Evolutionary conservation across 2,888 invertebrate genomes (phyloP), one percentile per base, ranked within the genome.

Genomic region (Hypomecis atomaria): DNA sequence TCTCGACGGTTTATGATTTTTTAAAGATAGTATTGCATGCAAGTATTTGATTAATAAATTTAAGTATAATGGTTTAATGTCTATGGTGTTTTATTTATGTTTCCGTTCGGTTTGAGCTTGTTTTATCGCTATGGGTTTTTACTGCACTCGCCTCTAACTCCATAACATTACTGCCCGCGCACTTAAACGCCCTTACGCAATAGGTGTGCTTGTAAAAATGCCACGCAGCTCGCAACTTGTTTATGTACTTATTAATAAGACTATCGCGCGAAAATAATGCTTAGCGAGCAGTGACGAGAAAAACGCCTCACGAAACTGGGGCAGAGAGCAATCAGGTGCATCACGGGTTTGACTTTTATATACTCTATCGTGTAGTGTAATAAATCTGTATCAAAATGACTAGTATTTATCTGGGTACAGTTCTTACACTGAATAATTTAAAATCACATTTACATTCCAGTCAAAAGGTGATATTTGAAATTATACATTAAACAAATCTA

Each of bases 1-100:
- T 88, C 87, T 88, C 86, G 81, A 79, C 80, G 81, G 86, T 89
- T 88, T 88, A 86, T 83, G 86, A 85, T 83, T 86, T 90, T 89
- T 87, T 86, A 85, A 85, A 53, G 55, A 77, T 85, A 83, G 81
- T 88, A 87, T 88, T 87, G 91, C 89, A 90, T 88, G 90, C 85
- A 84, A 86, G 85, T 88, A 88, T 87, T 23, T 85, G 85, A 87
- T 84, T 85, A 92, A 90, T 92, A 92, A 92, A 92, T 92, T 92
- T 92, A 92, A 92, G 92, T 92, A 89, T 87, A 92, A 90, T 88
- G 50, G 82, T 79, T 90, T 88, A 86, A 86, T 77, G 72, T 81
- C 71, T 70, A 73, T 77, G 89, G 71, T 78, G 89, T 92, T 92
- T 92, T 73, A 90, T 91, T 92, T 86, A n/a, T 59, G 70, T 69